Conservation (phyloP, 2,113 vertebrate species). For the Mesembrinibis cayennensis region DNA sequence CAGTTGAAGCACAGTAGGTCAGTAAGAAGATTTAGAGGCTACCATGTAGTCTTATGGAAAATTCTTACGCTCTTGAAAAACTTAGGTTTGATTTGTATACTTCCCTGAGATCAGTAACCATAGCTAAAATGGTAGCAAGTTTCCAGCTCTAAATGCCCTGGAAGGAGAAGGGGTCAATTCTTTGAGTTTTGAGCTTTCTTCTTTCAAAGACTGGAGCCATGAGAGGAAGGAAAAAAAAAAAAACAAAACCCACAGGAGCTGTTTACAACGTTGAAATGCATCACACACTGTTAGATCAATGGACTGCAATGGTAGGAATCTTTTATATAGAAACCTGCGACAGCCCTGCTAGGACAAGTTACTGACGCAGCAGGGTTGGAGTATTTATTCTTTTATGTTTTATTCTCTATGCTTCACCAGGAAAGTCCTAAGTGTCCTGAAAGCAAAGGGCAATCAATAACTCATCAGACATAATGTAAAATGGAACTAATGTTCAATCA, state of each 20-base stretch:
- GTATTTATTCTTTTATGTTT: not conserved
- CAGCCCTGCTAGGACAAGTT: not conserved
- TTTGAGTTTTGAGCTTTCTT: constrained; percentile 13
- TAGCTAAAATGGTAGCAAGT: not conserved
- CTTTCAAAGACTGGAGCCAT: not conserved
- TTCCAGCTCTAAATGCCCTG: not conserved
- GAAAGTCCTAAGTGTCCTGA: constrained; percentile 14
- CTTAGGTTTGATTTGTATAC: not conserved
- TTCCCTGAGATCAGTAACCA: not conserved
- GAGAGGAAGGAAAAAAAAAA: not conserved
- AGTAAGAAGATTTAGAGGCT: constrained; percentile 18
- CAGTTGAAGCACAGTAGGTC: constrained; percentile 18
- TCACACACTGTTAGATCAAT: not conserved
- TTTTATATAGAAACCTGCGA: not conserved
- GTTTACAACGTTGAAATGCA: not conserved
- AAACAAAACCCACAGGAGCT: not conserved
- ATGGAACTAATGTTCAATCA: constrained; percentile 17
- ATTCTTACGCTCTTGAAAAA: constrained; percentile 17
- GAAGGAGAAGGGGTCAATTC: not conserved
- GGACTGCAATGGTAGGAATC: not conserved
- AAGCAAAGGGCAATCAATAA: constrained; percentile 44
- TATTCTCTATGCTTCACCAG: not conserved
- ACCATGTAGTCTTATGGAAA: not conserved
- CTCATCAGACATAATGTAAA: not conserved
- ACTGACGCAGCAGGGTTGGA: not conserved